Conservation (phyloP, 1,140 invertebrate species). For the Thaumatotibia leucotreta region DNA sequence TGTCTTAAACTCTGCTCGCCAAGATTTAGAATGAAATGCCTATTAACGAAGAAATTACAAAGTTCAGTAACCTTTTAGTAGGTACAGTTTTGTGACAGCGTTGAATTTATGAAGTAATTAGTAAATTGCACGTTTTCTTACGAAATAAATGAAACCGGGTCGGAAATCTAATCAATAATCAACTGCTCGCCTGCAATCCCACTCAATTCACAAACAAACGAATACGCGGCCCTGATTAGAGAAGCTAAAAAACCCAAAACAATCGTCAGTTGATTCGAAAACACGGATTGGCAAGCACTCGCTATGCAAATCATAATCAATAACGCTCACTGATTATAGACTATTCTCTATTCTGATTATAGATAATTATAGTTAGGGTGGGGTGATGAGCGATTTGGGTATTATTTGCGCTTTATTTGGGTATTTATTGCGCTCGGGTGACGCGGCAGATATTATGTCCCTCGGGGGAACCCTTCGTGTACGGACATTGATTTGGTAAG, state of each 20-base stretch:
- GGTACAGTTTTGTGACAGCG: no score
- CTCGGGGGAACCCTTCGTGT: slow-evolving; percentile 50
- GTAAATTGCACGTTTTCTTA: no score
- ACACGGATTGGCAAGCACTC: slow-evolving; percentile 1
- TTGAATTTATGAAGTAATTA: no score
- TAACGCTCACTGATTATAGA: slow-evolving; percentile 59
- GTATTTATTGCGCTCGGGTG: slow-evolving; percentile 77
- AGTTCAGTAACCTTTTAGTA: no score
- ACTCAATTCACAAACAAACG: not conserved
- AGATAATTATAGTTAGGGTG: slow-evolving; percentile 25
- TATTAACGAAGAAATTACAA: no score
- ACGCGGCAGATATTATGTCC: slow-evolving; percentile 74
- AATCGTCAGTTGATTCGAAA: slow-evolving; percentile 2
- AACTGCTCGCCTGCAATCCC: not conserved
- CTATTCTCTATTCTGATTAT: slow-evolving; percentile 49
- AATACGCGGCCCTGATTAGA: not conserved
- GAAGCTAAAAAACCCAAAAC: not conserved
- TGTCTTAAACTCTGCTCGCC: no score
- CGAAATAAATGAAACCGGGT: no score
- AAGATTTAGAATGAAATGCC: no score
- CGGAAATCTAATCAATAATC: not conserved
- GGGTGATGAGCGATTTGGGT: slow-evolving; percentile 76
- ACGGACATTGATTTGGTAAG: slow-evolving; percentile 49
- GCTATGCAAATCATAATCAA: slow-evolving; percentile 48
- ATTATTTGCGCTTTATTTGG: slow-evolving; percentile 78